Conservation (phyloP, 2,113 vertebrate genomes). For the Poecilia latipinna region DNA sequence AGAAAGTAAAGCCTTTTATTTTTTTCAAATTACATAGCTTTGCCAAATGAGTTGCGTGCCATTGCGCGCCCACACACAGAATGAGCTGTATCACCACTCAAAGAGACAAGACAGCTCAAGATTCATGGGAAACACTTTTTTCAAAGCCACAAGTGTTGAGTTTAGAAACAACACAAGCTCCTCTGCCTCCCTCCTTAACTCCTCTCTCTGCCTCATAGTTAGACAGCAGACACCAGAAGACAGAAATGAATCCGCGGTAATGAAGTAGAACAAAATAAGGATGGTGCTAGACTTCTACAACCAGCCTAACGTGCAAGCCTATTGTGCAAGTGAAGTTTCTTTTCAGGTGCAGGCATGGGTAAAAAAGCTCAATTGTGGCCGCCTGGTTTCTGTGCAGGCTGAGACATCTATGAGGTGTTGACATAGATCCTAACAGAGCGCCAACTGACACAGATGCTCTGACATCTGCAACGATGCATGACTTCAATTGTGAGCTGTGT, state of each 20-base stretch:
- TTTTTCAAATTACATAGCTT: constrained; percentile 8
- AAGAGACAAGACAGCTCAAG: constrained; percentile 21
- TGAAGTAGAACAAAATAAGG: constrained; percentile 75
- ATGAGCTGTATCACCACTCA: constrained; percentile 1
- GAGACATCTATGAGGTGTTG: constrained; percentile 71
- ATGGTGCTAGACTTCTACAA: constrained; percentile 22
- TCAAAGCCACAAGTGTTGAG: constrained; percentile 37
- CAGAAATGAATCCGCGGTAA: constrained; percentile 63
- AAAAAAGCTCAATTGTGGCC: constrained; percentile 60
- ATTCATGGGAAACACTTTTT: constrained; percentile 49
- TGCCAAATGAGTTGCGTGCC: constrained; percentile 28
- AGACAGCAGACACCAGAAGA: constrained; percentile 50
- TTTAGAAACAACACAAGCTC: constrained; percentile 33
- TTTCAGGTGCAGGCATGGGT: constrained; percentile 76
- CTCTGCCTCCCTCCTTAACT: constrained; percentile 4
- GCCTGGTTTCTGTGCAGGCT: constrained; percentile 53
- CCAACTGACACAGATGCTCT: constrained; percentile 63
- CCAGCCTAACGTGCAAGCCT: constrained; percentile 45
- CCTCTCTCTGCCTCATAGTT: constrained; percentile 14
- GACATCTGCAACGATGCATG: constrained; percentile 71
- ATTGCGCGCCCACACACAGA: constrained; percentile 33
- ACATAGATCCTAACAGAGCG: constrained; percentile 59
- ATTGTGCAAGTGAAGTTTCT: constrained; percentile 65
- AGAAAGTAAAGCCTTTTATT: not conserved
- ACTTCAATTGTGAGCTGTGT: constrained; percentile 65